Base-by-base conservation (phyloP, 2,797 vertebrate genomes). In the Xyrichtys novacula region DNA sequence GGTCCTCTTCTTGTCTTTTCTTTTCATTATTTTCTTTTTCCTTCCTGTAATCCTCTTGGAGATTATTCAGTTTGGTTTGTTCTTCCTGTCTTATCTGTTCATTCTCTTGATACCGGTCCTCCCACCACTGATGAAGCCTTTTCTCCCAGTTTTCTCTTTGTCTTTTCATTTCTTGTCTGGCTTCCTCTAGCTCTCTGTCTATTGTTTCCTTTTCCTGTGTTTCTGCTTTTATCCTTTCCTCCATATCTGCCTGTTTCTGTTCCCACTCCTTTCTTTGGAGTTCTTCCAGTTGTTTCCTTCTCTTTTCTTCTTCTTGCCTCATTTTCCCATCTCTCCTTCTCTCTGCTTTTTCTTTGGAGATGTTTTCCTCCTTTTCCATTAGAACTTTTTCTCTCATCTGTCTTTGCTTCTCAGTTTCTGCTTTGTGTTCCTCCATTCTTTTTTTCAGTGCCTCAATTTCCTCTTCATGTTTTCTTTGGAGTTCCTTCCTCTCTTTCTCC, bases 311-410 rank as follows among this genome's bases (percentile, higher is more conserved):
- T 22, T 44, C 36, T 29, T 75, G 44, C 26, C 23, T 47, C 1
- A 0, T 47, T 26, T 26, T 14, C 3, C 0, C 50, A 61, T 78
- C 64, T 26, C n/a, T 73, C 59, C 5, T 62, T 36, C 43, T 60
- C 14, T 62, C 40, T 23, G 69, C 32, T 0, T 20, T 25, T 29
- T 84, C 78, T 3, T 44, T 65, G 3, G 31, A 48, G 7, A 81
- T 31, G 0, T 0, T 7, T 40, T 73, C 42, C 0, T 56, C 38
- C n/a, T 39, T 76, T 2, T 81, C 71, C 23, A 64, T n/a, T 0
- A 84, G 55, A 11, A 65, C 55, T 48, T 67, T 53, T 12, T 11
- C 47, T 52, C 12, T 69, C 36, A 17, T 38, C 34, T 67, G 40
- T 57, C 25, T 65, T 3, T 70, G 52, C 5, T 31, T 3, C n/a